Evolutionary conservation across 2,113 vertebrate genomes (phyloP).

Genomic region (Toxotes chatareus): DNA sequence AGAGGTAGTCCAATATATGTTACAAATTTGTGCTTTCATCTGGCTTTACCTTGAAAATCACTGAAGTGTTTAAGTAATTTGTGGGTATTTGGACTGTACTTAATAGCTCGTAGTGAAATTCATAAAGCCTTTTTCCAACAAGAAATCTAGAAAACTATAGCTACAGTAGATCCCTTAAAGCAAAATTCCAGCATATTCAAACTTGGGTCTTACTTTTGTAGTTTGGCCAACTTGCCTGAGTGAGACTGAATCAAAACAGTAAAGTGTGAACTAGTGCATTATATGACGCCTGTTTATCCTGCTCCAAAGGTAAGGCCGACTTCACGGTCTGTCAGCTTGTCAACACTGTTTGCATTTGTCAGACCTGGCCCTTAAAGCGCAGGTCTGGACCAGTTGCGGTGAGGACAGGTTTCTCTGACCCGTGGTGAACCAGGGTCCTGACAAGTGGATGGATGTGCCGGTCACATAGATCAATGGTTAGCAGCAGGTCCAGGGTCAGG

Average conservation of each 20-base stretch:
- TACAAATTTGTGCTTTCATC: slow-evolving; percentile 37
- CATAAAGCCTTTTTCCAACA: not conserved
- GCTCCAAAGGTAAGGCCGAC: slow-evolving; percentile 8
- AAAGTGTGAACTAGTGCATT: no score
- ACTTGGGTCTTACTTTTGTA: not conserved
- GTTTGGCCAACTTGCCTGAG: not conserved
- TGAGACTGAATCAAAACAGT: no score
- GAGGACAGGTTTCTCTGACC: slow-evolving; percentile 30
- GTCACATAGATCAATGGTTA: slow-evolving; percentile 41
- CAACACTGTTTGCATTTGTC: slow-evolving; percentile 21
- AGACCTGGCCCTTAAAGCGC: slow-evolving; percentile 15
- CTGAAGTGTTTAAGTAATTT: slow-evolving; percentile 8
- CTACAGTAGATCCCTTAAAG: not conserved
- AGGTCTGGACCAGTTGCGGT: not conserved
- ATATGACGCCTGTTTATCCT: not conserved
- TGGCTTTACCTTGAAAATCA: slow-evolving; percentile 6
- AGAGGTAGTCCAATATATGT: not conserved
- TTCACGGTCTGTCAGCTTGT: slow-evolving; percentile 1
- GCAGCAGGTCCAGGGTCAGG: slow-evolving; percentile 53
- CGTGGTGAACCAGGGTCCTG: not conserved
- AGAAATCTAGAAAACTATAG: not conserved
- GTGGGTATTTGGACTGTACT: slow-evolving; percentile 20
- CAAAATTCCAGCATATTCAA: not conserved
- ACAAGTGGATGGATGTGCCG: slow-evolving; percentile 32
- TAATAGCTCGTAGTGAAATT: not conserved